A percentile compares a stretch with the other conserved stretches of the same genome.
Evolutionary conservation across 2,888 invertebrate genomes (phyloP).

Genomic region (Oxycera nigricornis): DNA sequence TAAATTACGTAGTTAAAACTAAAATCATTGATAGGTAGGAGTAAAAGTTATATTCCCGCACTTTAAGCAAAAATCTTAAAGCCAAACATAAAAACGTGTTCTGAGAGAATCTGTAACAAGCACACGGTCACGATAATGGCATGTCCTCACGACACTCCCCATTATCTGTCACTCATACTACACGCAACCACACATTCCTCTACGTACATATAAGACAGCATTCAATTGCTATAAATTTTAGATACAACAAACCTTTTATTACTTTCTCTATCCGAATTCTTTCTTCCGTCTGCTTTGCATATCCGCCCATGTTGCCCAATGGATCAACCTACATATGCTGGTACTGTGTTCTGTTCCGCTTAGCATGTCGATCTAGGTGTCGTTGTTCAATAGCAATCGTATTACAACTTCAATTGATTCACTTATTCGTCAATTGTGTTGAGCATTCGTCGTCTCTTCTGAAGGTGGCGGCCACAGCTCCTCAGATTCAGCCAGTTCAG

Average conservation of each 20-base stretch:
- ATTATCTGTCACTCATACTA: not conserved
- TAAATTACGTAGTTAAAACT: slow-evolving; percentile 20
- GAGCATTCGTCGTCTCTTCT: slow-evolving; percentile 51
- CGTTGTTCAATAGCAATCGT: slow-evolving; percentile 29
- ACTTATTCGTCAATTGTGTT: slow-evolving; percentile 49
- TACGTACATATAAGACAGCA: slow-evolving; percentile 30
- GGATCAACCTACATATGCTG: slow-evolving; percentile 43
- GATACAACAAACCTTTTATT: slow-evolving; percentile 27
- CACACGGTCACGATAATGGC: slow-evolving; percentile 3
- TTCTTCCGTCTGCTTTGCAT: not conserved
- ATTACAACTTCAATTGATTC: slow-evolving; percentile 26
- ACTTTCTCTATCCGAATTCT: not conserved
- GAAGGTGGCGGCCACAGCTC: slow-evolving; percentile 64
- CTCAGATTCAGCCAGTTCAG: slow-evolving; percentile 70
- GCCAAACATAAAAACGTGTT: slow-evolving; percentile 25
- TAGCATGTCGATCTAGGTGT: not conserved
- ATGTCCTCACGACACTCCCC: not conserved
- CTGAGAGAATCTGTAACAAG: slow-evolving; percentile 24
- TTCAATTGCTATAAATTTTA: slow-evolving; percentile 32
- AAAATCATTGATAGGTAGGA: slow-evolving; percentile 14
- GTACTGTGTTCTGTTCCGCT: slow-evolving; percentile 4
- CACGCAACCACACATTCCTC: slow-evolving; percentile 25
- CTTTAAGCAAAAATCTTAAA: slow-evolving; percentile 41
- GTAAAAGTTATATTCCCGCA: slow-evolving; percentile 19
- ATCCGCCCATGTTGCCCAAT: slow-evolving; percentile 7